These are phyloP conservation scores for Myotis planiceps DNA, from an alignment of 2,797 vertebrate species.

Conservation along the genomic window DNA sequence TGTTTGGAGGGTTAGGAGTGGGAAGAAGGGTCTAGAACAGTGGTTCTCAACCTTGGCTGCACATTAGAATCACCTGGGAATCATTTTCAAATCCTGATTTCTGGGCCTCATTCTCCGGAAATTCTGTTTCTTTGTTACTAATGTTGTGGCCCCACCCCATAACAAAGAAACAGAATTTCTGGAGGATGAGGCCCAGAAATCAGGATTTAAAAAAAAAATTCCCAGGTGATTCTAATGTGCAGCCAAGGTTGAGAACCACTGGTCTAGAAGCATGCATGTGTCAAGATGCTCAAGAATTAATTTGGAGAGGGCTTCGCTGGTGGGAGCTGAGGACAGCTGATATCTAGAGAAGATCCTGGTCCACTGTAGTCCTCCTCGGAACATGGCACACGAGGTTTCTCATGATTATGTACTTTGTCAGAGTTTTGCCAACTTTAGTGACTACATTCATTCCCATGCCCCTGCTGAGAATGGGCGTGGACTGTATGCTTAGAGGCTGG, in stretches of 20 bases:
- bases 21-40: neutral
- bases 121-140: no score
- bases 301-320: neutral
- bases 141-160: no score
- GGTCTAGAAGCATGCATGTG: neutral
- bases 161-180: no score
- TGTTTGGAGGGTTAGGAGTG: neutral
- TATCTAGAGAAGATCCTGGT: neutral
- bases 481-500: neutral
- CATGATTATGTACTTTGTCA: neutral
- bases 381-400: neutral
- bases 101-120: no score
- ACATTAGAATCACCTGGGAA: no score
- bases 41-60: no score
- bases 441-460: rapidly evolving
- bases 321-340: neutral
- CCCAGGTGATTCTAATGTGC: no score
- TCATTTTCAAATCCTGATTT: no score
- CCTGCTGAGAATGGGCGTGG: neutral
- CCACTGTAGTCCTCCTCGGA: neutral
- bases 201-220: no score
- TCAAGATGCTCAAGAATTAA: neutral
- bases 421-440: neutral
- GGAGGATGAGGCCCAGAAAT: no score
- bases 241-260: no score